These are phyloP conservation scores for Lucifuga dentata DNA, from an alignment of 2,113 vertebrate species.

Conservation along the genomic window DNA sequence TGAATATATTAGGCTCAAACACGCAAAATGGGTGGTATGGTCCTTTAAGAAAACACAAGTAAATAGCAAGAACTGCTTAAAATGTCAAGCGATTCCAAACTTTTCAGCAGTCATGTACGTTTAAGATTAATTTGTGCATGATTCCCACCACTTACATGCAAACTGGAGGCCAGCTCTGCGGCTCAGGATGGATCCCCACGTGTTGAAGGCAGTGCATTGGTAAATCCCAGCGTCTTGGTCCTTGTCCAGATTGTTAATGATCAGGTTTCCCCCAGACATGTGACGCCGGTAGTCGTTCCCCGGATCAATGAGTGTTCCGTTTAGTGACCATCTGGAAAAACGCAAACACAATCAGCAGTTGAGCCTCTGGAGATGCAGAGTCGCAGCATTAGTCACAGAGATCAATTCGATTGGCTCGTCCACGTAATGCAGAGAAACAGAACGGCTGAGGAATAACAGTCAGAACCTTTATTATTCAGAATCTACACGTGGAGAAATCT, in stretches of 20 bases:
- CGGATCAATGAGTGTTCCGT: constrained; percentile 87
- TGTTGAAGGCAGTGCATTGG: constrained; percentile 85
- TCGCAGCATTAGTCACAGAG: constrained; percentile 72
- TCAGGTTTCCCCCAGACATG: constrained; percentile 85
- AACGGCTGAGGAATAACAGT: constrained; percentile 53
- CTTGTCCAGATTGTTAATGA: constrained; percentile 85
- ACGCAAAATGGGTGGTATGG: no score
- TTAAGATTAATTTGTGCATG: no score
- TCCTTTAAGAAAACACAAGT: no score
- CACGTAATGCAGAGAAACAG: constrained; percentile 62
- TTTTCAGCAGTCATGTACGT: constrained; percentile 24
- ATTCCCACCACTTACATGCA: constrained; percentile 91
- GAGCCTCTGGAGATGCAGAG: constrained; percentile 65
- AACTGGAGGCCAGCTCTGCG: constrained; percentile 86
- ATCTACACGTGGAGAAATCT: background rate
- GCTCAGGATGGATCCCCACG: constrained; percentile 84
- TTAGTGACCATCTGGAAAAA: constrained; percentile 90
- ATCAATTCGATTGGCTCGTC: constrained; percentile 73
- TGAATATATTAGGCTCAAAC: no score
- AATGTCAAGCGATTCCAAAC: no score
- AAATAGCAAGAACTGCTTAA: no score
- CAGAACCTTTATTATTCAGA: constrained; percentile 30
- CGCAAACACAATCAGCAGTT: constrained; percentile 85
- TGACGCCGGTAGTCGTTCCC: constrained; percentile 83
- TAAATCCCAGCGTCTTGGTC: constrained; percentile 86